Evolutionary conservation across 2,797 vertebrate genomes (phyloP).

Genomic region (Aulostomus chinensis): DNA sequence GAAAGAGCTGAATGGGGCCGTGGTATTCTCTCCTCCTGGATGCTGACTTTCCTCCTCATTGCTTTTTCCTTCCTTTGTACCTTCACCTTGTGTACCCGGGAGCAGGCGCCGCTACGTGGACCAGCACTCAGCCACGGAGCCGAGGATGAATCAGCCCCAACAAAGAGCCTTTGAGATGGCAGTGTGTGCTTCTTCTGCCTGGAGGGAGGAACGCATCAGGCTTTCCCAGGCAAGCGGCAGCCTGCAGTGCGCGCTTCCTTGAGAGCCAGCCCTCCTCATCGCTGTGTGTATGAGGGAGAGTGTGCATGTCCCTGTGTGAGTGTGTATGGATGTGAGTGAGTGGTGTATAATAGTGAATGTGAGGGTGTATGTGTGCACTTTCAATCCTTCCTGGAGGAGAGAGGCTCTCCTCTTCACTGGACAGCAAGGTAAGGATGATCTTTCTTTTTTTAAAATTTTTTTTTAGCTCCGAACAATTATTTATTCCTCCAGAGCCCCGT

Average conservation of each 20-base stretch:
- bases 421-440: constrained; percentile 78
- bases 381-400: constrained; percentile 76
- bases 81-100: constrained; percentile 49
- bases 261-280: constrained; percentile 70
- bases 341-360: constrained; percentile 50
- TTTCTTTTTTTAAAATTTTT: constrained; percentile 24
- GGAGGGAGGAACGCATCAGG: constrained; percentile 86
- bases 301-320: constrained; percentile 53
- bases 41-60: constrained; percentile 70
- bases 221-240: constrained; percentile 86
- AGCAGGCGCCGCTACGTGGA: constrained; percentile 59
- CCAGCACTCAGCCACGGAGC: constrained; percentile 65
- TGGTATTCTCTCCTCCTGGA: constrained; percentile 75
- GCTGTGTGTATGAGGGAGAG: constrained; percentile 47
- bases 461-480: constrained; percentile 37
- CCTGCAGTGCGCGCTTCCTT: constrained; percentile 84
- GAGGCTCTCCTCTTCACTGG: constrained; percentile 71
- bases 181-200: constrained; percentile 81
- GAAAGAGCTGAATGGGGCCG: constrained; percentile 63
- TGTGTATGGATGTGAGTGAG: constrained; percentile 47
- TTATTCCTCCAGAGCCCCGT: constrained; percentile 40
- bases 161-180: constrained; percentile 83
- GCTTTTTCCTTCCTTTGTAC: constrained; percentile 61
- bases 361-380: constrained; percentile 66
- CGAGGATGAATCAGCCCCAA: constrained; percentile 72